Conservation (phyloP, 2,888 invertebrate species). For the Mamestra brassicae region DNA sequence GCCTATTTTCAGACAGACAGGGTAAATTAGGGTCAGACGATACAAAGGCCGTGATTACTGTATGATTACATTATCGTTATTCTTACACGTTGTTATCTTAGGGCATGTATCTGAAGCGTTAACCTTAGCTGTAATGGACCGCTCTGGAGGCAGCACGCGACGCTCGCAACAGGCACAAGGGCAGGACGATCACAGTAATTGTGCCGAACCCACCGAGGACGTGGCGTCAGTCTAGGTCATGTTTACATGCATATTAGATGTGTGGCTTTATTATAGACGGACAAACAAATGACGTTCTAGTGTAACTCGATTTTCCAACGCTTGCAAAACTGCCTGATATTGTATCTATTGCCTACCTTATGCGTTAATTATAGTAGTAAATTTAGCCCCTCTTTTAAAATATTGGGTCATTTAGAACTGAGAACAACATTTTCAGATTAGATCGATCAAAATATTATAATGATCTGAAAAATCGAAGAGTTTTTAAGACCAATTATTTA, state of each 20-base stretch:
- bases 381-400: not conserved
- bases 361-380: no score
- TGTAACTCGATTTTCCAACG: not conserved
- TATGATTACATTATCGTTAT: conserved; percentile 59
- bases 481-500: not conserved
- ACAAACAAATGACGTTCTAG: conserved; percentile 9
- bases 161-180: conserved; percentile 81
- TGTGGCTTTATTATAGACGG: conserved; percentile 8
- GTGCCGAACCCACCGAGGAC: conserved; percentile 68
- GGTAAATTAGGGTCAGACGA: conserved; percentile 43
- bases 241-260: conserved; percentile 40
- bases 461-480: not conserved
- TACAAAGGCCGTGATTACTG: conserved; percentile 53
- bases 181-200: conserved; percentile 77
- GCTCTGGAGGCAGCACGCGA: conserved; percentile 76
- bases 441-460: not conserved
- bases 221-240: conserved; percentile 62
- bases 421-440: not conserved
- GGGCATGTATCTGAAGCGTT: conserved; percentile 73
- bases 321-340: not conserved
- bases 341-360: not conserved
- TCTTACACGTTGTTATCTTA: conserved; percentile 67
- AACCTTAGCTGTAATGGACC: conserved; percentile 69
- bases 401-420: not conserved
- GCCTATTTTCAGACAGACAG: conserved; percentile 25